phyloP scores from a whole-genome alignment of 2,113 vertebrate genomes.

The Callipepla californica region DNA sequence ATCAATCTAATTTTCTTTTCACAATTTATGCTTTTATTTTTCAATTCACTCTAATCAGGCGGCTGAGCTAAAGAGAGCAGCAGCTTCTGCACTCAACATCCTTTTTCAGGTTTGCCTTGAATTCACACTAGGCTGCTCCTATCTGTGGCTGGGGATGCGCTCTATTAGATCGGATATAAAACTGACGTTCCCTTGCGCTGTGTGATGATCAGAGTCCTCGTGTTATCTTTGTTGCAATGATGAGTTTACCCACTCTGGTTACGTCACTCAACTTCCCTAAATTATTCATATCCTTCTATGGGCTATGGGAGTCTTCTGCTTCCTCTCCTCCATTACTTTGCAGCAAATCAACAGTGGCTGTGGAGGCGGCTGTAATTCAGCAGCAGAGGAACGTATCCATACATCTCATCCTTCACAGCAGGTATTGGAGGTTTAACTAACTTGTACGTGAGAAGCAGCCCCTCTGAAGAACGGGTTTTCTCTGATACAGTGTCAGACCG shows the following conservation, averaged over 20 bases:
- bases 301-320: background rate
- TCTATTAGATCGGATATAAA: background rate
- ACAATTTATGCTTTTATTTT: background rate
- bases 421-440: background rate
- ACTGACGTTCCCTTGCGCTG: rapidly evolving
- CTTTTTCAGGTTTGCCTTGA: rapidly evolving
- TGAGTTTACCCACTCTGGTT: background rate
- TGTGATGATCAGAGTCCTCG: rapidly evolving
- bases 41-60: background rate
- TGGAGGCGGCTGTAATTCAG: rapidly evolving
- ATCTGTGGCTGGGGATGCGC: background rate
- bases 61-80: background rate
- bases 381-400: background rate
- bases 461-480: background rate
- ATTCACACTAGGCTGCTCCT: rapidly evolving
- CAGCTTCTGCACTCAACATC: rapidly evolving
- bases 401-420: rapidly evolving
- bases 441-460: background rate
- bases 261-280: background rate
- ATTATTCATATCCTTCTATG: background rate
- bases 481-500: rapidly evolving
- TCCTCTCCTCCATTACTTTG: background rate
- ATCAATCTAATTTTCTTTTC: conserved; percentile 1
- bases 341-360: background rate
- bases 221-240: background rate